These are phyloP conservation scores for Vimba vimba DNA, from an alignment of 2,113 vertebrate genomes.

Conservation along the genomic window DNA sequence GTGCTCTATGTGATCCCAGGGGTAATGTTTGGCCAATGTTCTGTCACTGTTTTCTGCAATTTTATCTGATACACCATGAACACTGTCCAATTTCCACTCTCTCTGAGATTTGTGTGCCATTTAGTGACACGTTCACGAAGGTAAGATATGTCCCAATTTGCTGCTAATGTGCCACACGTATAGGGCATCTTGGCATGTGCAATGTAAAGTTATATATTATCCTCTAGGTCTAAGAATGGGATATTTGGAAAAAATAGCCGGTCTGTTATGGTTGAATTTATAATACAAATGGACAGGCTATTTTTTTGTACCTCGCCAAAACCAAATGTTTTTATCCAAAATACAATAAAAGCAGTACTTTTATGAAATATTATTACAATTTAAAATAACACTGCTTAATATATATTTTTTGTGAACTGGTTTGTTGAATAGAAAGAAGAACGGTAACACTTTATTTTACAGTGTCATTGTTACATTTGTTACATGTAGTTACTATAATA, in stretches of 20 bases:
- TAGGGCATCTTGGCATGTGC: not conserved
- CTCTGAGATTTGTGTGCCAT: constrained; percentile 26
- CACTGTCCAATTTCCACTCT: constrained; percentile 29
- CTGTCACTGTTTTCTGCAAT: constrained; percentile 30
- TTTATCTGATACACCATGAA: constrained; percentile 28
- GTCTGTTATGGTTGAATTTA: constrained; percentile 15
- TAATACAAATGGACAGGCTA: not conserved
- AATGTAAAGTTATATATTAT: constrained; percentile 24
- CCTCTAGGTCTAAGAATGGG: not conserved
- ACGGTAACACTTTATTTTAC: not conserved
- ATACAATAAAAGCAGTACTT: not conserved
- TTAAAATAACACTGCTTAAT: not conserved
- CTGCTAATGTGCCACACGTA: constrained; percentile 26
- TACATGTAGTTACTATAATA: no score
- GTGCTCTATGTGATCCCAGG: constrained; percentile 16
- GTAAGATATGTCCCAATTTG: constrained; percentile 42
- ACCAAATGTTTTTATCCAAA: not conserved
- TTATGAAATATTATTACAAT: not conserved
- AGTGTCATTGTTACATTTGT: no score
- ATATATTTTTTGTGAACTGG: not conserved
- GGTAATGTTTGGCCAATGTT: constrained; percentile 42
- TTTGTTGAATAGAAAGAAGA: not conserved
- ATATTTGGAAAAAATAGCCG: constrained; percentile 1
- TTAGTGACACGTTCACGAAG: constrained; percentile 18
- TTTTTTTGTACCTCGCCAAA: not conserved